These are phyloP conservation scores for Castor canadensis DNA, from an alignment of 2,113 vertebrate genomes.

Conservation along the genomic window DNA sequence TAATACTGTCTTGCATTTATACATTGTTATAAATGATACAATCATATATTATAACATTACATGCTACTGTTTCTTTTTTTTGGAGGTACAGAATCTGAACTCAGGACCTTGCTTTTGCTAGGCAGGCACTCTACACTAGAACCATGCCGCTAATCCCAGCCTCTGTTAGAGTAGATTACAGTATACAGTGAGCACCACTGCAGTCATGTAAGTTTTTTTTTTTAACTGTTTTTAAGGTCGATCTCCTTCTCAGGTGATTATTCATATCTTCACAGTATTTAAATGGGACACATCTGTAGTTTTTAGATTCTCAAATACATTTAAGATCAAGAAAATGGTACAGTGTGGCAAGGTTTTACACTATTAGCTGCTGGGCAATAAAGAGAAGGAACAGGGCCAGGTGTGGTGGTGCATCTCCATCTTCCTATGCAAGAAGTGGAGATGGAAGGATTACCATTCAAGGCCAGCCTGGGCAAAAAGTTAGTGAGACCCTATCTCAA, in stretches of 20 bases:
- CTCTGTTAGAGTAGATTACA: background rate
- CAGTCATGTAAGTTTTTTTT: background rate
- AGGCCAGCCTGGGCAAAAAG: too few relatives aligned
- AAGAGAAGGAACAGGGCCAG: background rate
- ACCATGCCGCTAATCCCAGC: too few relatives aligned
- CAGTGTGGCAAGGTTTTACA: background rate
- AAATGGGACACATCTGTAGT: background rate
- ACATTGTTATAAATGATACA: background rate
- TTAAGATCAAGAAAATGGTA: background rate
- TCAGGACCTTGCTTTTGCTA: too few relatives aligned
- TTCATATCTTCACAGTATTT: background rate
- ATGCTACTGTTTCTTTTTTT: background rate
- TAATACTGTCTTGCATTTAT: background rate
- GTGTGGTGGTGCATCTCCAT: too few relatives aligned
- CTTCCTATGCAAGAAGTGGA: too few relatives aligned
- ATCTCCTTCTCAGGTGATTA: background rate
- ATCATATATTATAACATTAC: background rate
- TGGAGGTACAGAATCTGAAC: too few relatives aligned
- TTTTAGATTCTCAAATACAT: conserved; percentile 11
- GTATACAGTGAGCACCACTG: background rate
- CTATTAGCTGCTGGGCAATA: background rate
- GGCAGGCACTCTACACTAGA: too few relatives aligned
- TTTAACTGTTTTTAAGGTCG: background rate
- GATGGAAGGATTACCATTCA: too few relatives aligned
- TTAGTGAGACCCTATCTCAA: too few relatives aligned